Conservation (phyloP, 2,113 vertebrate species). For the Nothobranchius furzeri region DNA sequence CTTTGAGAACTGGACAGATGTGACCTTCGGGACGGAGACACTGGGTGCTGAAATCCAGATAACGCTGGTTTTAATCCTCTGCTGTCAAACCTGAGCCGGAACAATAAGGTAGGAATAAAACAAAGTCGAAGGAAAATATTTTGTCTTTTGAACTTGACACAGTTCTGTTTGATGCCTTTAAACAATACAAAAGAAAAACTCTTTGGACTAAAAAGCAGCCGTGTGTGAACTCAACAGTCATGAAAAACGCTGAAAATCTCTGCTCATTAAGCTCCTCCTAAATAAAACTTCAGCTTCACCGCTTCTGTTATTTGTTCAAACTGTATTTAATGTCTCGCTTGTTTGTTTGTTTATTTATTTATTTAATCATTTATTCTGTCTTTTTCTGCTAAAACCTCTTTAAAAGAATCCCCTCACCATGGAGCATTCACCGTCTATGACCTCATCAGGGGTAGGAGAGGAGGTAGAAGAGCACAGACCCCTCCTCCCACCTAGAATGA, state of each 20-base stretch:
- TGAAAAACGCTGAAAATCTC: not conserved
- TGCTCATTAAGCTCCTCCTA: not conserved
- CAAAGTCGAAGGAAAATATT: not conserved
- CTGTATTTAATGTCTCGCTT: not conserved
- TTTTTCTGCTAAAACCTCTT: slow-evolving; percentile 7
- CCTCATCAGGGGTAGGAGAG: slow-evolving; percentile 55
- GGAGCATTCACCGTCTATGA: slow-evolving; percentile 67
- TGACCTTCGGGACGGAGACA: slow-evolving; percentile 30
- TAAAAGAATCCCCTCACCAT: slow-evolving; percentile 43
- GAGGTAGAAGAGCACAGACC: slow-evolving; percentile 64
- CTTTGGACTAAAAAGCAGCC: not conserved
- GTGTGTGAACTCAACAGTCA: not conserved
- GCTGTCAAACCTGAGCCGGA: not conserved
- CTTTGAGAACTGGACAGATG: slow-evolving; percentile 6
- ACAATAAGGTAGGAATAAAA: slow-evolving; percentile 51
- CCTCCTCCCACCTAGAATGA: slow-evolving; percentile 48
- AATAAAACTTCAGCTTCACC: not conserved
- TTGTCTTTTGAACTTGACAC: not conserved
- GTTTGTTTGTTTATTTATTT: not conserved
- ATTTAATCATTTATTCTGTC: slow-evolving; percentile 4
- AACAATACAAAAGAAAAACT: not conserved
- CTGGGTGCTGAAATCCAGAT: slow-evolving; percentile 15
- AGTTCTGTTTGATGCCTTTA: not conserved
- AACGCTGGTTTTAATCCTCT: slow-evolving; percentile 24
- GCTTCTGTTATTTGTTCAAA: slow-evolving; percentile 7